Base-by-base conservation (phyloP, 1,140 invertebrate genomes). In the Ceratina calcarata region DNA sequence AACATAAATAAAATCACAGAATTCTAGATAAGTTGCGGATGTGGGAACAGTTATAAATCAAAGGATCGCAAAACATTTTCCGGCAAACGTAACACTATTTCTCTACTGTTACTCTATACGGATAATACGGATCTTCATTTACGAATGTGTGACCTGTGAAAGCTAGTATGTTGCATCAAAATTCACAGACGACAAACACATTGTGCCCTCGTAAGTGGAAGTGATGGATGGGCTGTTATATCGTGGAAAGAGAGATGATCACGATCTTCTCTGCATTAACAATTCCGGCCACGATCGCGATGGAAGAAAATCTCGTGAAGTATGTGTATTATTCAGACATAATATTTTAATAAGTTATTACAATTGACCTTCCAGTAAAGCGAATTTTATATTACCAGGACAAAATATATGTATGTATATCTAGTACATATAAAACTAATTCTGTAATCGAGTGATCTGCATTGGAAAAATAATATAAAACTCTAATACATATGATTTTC, bases 141-240 rank as follows among this genome's bases (percentile, higher is more conserved):
- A 13, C 55, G 15, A 57, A 22, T 55, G 49, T 51, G 20, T 71
- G 61, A 70, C 37, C 72, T 45, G 51, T 7, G 58, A 55, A 69
- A 22, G 61, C 27, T 32, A 32, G 27, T 32, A 32, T 4, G 27
- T 81, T 81, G 58, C 49, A 37, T 32, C 57, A 32, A 57, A 45
- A 58, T 71, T 51, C 37, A 45, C 60, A 51, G 71, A 81, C 71
- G 68, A 81, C 82, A 68, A 73, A 71, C 66, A 53, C 69, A 68
- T 62, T 55, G 70, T 72, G 73, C 77, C 58, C 66, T 65, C 69
- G 69, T 72, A 79, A 86, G 86, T 72, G 51, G 77, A 49, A 24
- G 49, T 86, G 84, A 83, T 86, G 61, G 70, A 86, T 84, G 76
- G 57, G 32, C 61, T 62, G 58, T 65, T 78, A 22, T 32, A 18